Base-by-base conservation (phyloP, 2,888 invertebrate species). In the Agriotes lineatus region DNA sequence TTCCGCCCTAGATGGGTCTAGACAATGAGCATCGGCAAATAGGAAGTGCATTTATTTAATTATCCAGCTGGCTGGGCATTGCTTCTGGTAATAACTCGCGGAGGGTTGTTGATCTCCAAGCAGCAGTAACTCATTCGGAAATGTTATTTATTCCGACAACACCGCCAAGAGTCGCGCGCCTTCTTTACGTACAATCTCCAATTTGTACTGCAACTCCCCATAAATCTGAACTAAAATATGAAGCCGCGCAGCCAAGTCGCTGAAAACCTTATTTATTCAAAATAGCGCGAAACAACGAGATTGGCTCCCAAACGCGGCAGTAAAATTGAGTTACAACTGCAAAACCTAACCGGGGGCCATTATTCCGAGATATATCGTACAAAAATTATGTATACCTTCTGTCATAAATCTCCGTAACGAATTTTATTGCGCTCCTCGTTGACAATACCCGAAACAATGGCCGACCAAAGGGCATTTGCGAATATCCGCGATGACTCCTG, bases 321-420 rank as follows among this genome's bases (percentile, higher is more conserved):
- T 72, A 67, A 73, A 72, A 70, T 52, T 74, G 74, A 75, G 66
- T 72, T 70, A 74, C 59, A 60, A 54, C 62, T 67, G 59, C 70
- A 73, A 72, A 76, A 73, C 74, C 67, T 67, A 70, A 70, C 67
- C 69, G 63, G 42, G 35, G 58, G 60, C 74, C 71, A 71, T 75
- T 75, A 73, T 63, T 58, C 62, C 62, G 69, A 71, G 67, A 76
- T 75, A 76, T 70, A 73, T 61, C 63, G 64, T 64, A 25, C 35
- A 62, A 45, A 69, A 73, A 70, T 70, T 70, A 69, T 61, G 62
- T 69, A 70, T 48, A 65, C 58, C 54, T 59, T 14, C 58, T 50
- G 66, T 67, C 65, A 71, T 78, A 78, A 76, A 78, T 78, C 78
- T 76, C 56, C 72, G 70, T 74, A 75, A 75, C 74, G 72, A 75